A percentile compares a stretch with the other conserved stretches of the same genome.
Evolutionary conservation across 2,113 vertebrate species (phyloP).

Genomic region (Gavia stellata): DNA sequence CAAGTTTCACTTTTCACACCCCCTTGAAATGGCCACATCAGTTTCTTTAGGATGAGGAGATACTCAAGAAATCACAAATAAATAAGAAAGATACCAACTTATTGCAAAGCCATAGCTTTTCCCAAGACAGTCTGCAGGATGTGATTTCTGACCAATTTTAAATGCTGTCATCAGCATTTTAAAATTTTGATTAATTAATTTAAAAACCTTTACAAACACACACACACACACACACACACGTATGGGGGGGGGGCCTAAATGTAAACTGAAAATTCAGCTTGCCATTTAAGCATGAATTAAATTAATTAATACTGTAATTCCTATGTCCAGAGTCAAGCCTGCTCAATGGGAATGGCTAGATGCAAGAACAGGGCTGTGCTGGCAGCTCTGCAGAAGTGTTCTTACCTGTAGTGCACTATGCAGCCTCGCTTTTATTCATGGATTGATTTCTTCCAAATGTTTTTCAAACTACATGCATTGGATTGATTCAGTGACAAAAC

Average conservation of each 20-base stretch:
- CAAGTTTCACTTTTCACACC: background rate
- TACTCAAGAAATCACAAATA: background rate
- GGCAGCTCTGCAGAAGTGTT: background rate
- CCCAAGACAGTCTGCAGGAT: background rate
- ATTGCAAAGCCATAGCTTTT: background rate
- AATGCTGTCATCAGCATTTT: slow-evolving; percentile 2
- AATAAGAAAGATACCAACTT: background rate
- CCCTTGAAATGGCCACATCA: background rate
- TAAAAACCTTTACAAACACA: background rate
- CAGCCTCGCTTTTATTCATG: background rate
- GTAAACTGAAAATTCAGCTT: background rate
- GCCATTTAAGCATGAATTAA: background rate
- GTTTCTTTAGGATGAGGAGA: background rate
- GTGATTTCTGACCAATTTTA: slow-evolving; percentile 51
- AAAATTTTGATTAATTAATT: background rate
- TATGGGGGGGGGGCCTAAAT: background rate
- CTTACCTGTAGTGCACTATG: background rate
- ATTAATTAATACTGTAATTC: background rate
- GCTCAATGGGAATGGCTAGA: background rate
- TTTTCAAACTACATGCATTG: background rate
- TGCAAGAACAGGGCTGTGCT: background rate
- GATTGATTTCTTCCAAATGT: background rate
- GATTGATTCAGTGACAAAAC: background rate
- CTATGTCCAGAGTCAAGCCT: background rate
- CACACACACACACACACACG: background rate